Conservation (phyloP, 2,113 vertebrate species). For the Rostratula benghalensis region DNA sequence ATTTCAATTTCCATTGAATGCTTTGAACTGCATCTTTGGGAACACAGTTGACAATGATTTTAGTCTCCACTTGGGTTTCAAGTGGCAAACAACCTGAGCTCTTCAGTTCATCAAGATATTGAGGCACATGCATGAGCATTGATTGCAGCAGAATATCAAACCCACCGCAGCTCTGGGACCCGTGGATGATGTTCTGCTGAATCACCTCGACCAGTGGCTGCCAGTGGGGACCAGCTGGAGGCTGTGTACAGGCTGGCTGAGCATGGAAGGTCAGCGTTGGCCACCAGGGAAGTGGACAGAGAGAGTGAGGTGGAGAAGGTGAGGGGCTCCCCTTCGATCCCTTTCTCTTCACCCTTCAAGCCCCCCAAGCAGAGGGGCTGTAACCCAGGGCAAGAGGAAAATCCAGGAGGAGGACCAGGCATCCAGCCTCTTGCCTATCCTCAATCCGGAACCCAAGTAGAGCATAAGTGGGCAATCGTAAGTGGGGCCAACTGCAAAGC, state of each 20-base stretch:
- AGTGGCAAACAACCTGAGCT: not conserved
- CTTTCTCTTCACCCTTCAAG: not conserved
- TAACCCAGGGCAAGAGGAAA: not conserved
- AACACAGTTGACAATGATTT: not conserved
- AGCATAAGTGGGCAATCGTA: fast-evolving
- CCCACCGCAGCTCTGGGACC: fast-evolving
- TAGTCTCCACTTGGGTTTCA: not conserved
- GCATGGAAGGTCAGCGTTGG: not conserved
- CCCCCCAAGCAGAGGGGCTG: not conserved
- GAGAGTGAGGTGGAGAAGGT: not conserved
- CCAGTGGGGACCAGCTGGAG: not conserved
- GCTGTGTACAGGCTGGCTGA: not conserved
- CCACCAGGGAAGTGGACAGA: not conserved
- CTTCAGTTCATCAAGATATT: not conserved
- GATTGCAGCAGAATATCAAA: not conserved
- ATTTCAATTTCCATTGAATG: not conserved
- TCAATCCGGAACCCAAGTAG: not conserved
- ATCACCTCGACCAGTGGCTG: fast-evolving
- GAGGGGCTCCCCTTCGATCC: not conserved
- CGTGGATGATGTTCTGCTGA: fast-evolving
- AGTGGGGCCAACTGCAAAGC: too few relatives aligned
- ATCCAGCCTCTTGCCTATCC: not conserved
- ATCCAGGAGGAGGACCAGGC: not conserved
- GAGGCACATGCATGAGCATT: fast-evolving
- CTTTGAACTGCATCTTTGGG: not conserved